Conservation (phyloP, 2,888 invertebrate species). For the Ptilodon capucinus region DNA sequence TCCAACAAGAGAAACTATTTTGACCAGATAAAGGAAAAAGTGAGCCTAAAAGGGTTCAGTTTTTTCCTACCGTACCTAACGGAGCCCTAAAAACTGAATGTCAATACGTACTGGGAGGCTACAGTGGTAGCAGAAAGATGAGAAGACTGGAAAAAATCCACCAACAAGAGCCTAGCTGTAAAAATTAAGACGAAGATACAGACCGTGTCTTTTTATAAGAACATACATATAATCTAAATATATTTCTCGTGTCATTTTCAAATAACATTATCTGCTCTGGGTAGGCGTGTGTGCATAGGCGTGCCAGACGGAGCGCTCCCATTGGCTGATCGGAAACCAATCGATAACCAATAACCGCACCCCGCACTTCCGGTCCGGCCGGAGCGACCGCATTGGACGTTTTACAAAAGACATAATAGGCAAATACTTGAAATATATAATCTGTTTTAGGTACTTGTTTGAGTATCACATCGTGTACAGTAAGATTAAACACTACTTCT, state of each 20-base stretch:
- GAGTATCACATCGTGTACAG: not conserved
- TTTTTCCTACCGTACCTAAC: too few species aligned
- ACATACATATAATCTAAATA: not conserved
- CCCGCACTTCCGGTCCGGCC: not conserved
- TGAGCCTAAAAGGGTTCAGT: too few species aligned
- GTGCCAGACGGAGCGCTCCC: slow-evolving; percentile 46
- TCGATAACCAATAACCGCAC: slow-evolving; percentile 44
- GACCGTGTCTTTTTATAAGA: not conserved
- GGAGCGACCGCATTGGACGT: not conserved
- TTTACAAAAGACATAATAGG: slow-evolving; percentile 5
- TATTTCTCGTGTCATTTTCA: not conserved
- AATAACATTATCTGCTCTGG: not conserved
- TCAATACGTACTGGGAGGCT: too few species aligned
- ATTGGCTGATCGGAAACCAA: slow-evolving; percentile 81
- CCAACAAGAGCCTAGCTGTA: too few species aligned
- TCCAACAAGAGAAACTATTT: too few species aligned
- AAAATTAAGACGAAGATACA: too few species aligned
- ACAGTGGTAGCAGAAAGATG: too few species aligned
- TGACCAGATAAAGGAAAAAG: too few species aligned
- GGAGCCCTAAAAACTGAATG: too few species aligned
- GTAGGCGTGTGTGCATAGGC: slow-evolving; percentile 66
- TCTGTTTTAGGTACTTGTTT: not conserved
- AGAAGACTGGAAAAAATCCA: too few species aligned
- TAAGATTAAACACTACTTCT: too few species aligned
- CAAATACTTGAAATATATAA: not conserved